Evolutionary conservation across 2,888 invertebrate genomes (phyloP).

Genomic region (Sisyra terminalis): DNA sequence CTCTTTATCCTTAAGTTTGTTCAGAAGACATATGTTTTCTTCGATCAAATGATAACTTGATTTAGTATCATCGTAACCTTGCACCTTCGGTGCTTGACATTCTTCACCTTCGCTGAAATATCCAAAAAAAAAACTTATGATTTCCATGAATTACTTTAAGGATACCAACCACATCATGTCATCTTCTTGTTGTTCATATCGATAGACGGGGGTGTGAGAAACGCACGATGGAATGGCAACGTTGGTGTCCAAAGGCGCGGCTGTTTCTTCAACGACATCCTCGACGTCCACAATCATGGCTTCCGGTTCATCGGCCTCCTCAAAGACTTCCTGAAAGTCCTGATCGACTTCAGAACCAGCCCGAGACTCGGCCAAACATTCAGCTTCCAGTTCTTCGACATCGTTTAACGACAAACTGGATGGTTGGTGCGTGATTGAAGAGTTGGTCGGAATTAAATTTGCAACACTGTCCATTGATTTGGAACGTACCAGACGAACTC

Average conservation of each 20-base stretch:
- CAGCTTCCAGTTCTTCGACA: conserved; percentile 45
- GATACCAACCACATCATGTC: conserved; percentile 30
- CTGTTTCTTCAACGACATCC: conserved; percentile 63
- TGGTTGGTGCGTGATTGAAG: conserved; percentile 42
- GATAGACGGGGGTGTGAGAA: conserved; percentile 59
- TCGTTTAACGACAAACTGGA: conserved; percentile 62
- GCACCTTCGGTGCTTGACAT: conserved; percentile 21
- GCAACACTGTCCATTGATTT: conserved; percentile 65
- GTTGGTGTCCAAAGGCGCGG: conserved; percentile 49
- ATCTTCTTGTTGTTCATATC: conserved; percentile 44
- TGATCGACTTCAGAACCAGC: conserved; percentile 19
- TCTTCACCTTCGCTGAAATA: conserved; percentile 23
- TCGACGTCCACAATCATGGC: conserved; percentile 69
- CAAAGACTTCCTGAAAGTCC: conserved; percentile 14
- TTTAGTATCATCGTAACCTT: conserved; percentile 24
- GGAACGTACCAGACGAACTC: conserved; percentile 39
- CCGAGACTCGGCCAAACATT: conserved; percentile 21
- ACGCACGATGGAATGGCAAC: conserved; percentile 44
- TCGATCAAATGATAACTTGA: conserved; percentile 31
- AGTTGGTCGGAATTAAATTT: conserved; percentile 20
- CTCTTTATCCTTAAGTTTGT: conserved; percentile 27
- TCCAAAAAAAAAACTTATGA: background rate
- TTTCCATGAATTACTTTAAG: conserved; percentile 7
- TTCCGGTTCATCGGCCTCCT: conserved; percentile 35
- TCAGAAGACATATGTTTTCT: conserved; percentile 27